Base-by-base conservation (phyloP, 2,113 vertebrate genomes). In the Hippocampus barbouri region DNA sequence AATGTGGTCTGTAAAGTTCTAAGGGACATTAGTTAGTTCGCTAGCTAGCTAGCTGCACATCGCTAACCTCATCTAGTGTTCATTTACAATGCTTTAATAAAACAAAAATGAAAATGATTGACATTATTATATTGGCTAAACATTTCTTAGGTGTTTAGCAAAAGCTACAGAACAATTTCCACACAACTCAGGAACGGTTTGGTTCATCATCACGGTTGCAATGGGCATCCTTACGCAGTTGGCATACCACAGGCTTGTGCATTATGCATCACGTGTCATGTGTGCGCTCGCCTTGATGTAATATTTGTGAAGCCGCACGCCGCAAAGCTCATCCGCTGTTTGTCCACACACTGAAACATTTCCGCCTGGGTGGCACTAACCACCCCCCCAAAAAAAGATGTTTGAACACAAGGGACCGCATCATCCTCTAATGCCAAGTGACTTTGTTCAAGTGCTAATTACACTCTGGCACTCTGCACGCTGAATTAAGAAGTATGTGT, bases 311-410 rank as follows among this genome's bases (percentile, higher is more conserved):
- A 65, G 1, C 30, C 43, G 12, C 45, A 64, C 34, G 62, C 72
- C 66, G 38, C 38, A 11, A 73, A 51, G 8, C 38, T n/a, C 54
- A 78, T 25, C 60, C 38, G 49, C 73, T 67, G 61, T 80, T 73
- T 77, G 73, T 79, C 60, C 70, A 83, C 73, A 76, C 8, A 27
- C 66, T 76, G 6, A 18, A 70, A 71, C 25, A 53, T 47, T 6
- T 16, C 60, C 14, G 57, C 27, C 7, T 59, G 56, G 56, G 56
- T 59, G 10, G 56, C 56, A 25, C 54, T 12, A 23, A n/a, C n/a
- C 15, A 1, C 30, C 27, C 27, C 30, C 30, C 6, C 5, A 53
- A 53, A 40, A 41, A 40, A 40, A 21, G 11, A n/a, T 34, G 60
- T 34, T 10, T 12, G 30, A 62, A 62, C 16, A 18, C 30, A 9